Evolutionary conservation across 2,888 invertebrate genomes (phyloP).

Genomic region (Aradus depressus): DNA sequence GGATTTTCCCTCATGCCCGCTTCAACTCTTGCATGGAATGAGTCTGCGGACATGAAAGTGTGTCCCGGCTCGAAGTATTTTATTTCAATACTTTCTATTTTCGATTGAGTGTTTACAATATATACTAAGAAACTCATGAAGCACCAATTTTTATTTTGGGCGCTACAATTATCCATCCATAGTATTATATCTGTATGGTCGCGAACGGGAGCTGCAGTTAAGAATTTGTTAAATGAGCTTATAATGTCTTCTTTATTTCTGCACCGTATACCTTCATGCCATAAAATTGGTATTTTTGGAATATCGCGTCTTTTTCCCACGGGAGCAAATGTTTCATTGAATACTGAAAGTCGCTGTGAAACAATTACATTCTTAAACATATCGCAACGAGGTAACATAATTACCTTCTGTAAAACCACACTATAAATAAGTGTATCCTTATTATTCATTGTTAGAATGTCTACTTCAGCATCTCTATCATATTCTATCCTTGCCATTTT

Average conservation of each 20-base stretch:
- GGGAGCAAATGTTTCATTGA: constrained; percentile 26
- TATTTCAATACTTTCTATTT: constrained; percentile 15
- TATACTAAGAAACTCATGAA: constrained; percentile 24
- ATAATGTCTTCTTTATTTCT: constrained; percentile 22
- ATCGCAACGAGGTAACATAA: constrained; percentile 23
- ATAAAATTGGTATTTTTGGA: constrained; percentile 19
- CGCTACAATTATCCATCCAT: constrained; percentile 29
- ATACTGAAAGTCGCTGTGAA: constrained; percentile 21
- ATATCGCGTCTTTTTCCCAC: too few relatives aligned
- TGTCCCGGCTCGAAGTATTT: constrained; percentile 32
- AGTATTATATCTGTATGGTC: constrained; percentile 26
- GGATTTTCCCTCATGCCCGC: neutral
- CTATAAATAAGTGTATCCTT: too few relatives aligned
- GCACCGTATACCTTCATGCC: constrained; percentile 24
- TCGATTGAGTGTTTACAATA: constrained; percentile 23
- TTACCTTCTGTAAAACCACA: too few relatives aligned
- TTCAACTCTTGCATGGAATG: constrained; percentile 32
- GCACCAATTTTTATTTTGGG: too few relatives aligned
- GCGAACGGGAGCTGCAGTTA: constrained; percentile 19
- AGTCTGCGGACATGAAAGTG: constrained; percentile 34
- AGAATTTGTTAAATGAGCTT: constrained; percentile 23
- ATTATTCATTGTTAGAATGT: too few relatives aligned
- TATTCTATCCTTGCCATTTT: constrained; percentile 1
- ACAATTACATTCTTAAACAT: constrained; percentile 23
- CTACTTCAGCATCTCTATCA: constrained; percentile 2